These are phyloP conservation scores for Drosophila kuntzei DNA, from an alignment of 2,888 invertebrate genomes.

Conservation along the genomic window DNA sequence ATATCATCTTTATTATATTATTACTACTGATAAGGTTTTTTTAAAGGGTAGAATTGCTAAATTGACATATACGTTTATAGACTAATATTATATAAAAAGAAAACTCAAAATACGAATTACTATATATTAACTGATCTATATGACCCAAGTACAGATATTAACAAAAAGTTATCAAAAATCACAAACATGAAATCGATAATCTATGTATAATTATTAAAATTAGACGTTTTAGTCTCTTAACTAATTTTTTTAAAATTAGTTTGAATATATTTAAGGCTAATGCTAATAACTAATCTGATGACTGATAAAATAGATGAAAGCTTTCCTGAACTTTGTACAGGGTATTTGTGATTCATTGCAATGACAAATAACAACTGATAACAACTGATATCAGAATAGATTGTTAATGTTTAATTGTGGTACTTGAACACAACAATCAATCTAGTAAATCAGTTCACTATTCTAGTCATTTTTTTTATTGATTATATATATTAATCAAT, in stretches of 20 bases:
- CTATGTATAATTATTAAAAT: too few species aligned
- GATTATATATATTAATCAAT: neutral
- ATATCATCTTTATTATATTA: neutral
- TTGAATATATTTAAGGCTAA: neutral
- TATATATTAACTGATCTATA: too few species aligned
- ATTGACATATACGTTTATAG: too few species aligned
- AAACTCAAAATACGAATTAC: too few species aligned
- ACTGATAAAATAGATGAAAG: neutral
- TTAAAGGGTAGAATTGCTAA: neutral
- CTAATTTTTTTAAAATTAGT: neutral
- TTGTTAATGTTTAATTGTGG: neutral
- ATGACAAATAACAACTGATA: neutral
- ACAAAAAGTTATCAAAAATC: too few species aligned
- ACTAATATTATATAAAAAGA: too few species aligned
- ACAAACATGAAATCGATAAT: too few species aligned
- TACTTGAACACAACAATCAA: neutral
- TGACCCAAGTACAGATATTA: too few species aligned
- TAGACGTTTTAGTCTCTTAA: too few species aligned
- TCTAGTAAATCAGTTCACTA: neutral
- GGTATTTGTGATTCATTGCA: neutral
- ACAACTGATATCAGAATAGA: neutral
- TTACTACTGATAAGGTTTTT: conserved; percentile 1
- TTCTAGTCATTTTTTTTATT: neutral
- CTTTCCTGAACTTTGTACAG: neutral
- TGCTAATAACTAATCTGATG: neutral